Conservation (phyloP, 2,888 invertebrate genomes). For the Drosophila mettleri region DNA sequence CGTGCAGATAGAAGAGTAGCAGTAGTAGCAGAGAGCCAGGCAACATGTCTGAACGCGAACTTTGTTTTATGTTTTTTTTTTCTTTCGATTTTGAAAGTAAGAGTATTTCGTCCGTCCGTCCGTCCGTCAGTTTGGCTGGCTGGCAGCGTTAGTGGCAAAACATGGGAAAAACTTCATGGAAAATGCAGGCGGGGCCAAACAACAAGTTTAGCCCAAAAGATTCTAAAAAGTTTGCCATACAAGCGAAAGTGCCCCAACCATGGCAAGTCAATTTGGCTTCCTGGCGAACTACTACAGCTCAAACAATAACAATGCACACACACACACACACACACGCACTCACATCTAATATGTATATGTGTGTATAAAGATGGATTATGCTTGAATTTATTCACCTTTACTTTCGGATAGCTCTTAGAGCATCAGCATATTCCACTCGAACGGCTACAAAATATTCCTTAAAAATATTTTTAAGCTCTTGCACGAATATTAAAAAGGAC, state of each 20-base stretch:
- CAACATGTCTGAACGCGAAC: slow-evolving; percentile 55
- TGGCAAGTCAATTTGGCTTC: slow-evolving; percentile 49
- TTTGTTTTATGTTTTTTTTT: slow-evolving; percentile 25
- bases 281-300: slow-evolving; percentile 19
- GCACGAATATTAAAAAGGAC: background rate
- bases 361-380: slow-evolving; percentile 34
- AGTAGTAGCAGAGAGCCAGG: slow-evolving; percentile 16
- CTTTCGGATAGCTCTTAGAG: background rate
- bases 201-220: slow-evolving; percentile 49
- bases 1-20: slow-evolving; percentile 25
- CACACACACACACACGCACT: background rate
- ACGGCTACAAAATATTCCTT: background rate
- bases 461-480: background rate
- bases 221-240: slow-evolving; percentile 67
- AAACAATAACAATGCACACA: slow-evolving; percentile 29
- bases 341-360: background rate
- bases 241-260: slow-evolving; percentile 62
- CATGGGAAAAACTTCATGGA: slow-evolving; percentile 61
- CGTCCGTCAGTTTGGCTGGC: slow-evolving; percentile 2
- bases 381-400: slow-evolving; percentile 19
- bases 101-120: slow-evolving; percentile 43
- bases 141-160: slow-evolving; percentile 30
- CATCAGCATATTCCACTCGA: background rate
- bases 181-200: slow-evolving; percentile 47
- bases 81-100: slow-evolving; percentile 63